Conservation (phyloP, 2,888 invertebrate species). For the Drosophila nr. medialis region DNA sequence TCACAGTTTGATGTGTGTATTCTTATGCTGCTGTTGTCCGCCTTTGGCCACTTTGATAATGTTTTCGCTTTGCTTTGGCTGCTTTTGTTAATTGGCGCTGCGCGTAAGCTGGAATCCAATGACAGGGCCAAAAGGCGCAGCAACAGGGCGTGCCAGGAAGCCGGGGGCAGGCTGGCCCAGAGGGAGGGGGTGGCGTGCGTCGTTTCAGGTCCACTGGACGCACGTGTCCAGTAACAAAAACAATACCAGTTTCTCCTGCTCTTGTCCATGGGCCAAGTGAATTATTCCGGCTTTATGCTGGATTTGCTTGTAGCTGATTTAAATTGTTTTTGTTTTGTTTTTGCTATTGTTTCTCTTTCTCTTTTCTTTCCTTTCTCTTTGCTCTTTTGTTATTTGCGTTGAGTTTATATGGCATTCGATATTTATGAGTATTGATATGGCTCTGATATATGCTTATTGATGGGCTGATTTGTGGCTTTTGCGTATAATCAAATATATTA, state of each 20-base stretch:
- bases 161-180: background rate
- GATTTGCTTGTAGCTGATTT: conserved; percentile 33
- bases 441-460: conserved; percentile 1
- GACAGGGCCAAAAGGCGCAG: conserved; percentile 10
- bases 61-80: conserved; percentile 43
- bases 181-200: background rate
- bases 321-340: conserved; percentile 19
- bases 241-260: conserved; percentile 33
- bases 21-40: conserved; percentile 10
- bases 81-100: conserved; percentile 57
- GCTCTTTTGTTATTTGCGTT: background rate
- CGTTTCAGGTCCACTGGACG: conserved; percentile 25
- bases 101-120: conserved; percentile 32
- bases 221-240: conserved; percentile 33
- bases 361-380: background rate
- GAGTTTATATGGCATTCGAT: conserved; percentile 20
- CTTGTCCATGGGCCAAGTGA: conserved; percentile 22
- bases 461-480: conserved; percentile 29
- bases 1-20: conserved; percentile 7
- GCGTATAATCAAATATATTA: conserved; percentile 9
- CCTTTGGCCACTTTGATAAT: conserved; percentile 42
- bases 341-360: background rate
- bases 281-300: conserved; percentile 34
- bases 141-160: background rate
- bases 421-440: conserved; percentile 35